These are phyloP conservation scores for Polymixis lichenea DNA, from an alignment of 2,888 invertebrate genomes.

Conservation along the genomic window DNA sequence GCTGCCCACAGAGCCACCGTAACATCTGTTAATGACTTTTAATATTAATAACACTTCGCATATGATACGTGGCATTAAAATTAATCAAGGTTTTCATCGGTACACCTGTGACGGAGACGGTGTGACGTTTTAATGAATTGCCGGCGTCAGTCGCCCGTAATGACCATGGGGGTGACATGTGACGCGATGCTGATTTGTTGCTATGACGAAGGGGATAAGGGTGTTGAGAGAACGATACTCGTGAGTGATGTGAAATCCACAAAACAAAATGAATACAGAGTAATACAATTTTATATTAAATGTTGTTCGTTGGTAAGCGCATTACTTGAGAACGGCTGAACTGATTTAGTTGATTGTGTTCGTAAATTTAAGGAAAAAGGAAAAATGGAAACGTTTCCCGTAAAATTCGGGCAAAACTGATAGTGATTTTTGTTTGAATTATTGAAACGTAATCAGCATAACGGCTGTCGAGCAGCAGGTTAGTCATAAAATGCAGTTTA, in stretches of 20 bases:
- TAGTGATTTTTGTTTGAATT: neutral
- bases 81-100: slow-evolving; percentile 77
- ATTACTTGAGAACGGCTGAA: neutral
- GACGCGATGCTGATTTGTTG: slow-evolving; percentile 78
- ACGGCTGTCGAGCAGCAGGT: no score
- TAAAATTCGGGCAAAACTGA: neutral
- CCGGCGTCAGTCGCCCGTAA: slow-evolving; percentile 74
- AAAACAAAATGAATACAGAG: neutral
- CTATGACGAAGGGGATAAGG: slow-evolving; percentile 23
- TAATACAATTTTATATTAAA: neutral
- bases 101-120: slow-evolving; percentile 81
- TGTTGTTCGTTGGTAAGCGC: neutral
- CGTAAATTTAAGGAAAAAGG: no score
- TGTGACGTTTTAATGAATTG: slow-evolving; percentile 85
- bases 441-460: neutral
- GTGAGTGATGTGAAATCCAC: slow-evolving; percentile 7
- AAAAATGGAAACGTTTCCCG: neutral
- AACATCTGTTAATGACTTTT: slow-evolving; percentile 49
- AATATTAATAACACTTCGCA: slow-evolving; percentile 62
- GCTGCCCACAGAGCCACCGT: slow-evolving; percentile 7
- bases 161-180: slow-evolving; percentile 77
- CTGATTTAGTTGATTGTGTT: neutral
- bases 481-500: no score
- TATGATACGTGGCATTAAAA: slow-evolving; percentile 69
- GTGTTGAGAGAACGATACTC: slow-evolving; percentile 16